These are phyloP conservation scores for Rhopalosiphum padi DNA, from an alignment of 1,140 invertebrate species.

Conservation along the genomic window DNA sequence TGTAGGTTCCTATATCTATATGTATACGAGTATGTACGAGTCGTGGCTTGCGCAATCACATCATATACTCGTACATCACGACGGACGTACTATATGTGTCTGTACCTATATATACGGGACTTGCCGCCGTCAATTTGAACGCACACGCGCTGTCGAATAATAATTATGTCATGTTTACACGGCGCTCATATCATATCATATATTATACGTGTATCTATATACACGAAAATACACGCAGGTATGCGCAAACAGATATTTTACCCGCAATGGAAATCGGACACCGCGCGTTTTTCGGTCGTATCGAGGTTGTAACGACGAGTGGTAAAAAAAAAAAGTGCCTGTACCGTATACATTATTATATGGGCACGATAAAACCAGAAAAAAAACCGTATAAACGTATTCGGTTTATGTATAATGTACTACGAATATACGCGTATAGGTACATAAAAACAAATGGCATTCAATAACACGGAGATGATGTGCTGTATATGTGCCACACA, in stretches of 20 bases:
- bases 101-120: neutral
- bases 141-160: neutral
- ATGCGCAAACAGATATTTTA: conserved; percentile 6
- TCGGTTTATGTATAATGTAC: neutral
- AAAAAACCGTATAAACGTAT: neutral
- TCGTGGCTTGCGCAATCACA: neutral
- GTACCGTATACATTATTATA: neutral
- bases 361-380: neutral
- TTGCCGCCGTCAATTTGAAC: neutral
- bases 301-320: neutral
- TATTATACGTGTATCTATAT: too few species aligned
- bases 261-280: neutral
- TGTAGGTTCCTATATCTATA: neutral
- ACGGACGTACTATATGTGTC: neutral
- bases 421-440: neutral
- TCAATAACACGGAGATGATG: neutral
- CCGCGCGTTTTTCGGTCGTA: neutral
- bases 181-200: neutral
- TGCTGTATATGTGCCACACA: neutral
- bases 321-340: neutral
- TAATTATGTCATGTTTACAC: conserved; percentile 12
- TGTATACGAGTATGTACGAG: neutral
- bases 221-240: neutral
- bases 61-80: too few species aligned
- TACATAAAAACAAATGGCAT: neutral